phyloP scores from a whole-genome alignment of 2,113 vertebrate genomes.

The Macaca nemestrina region DNA sequence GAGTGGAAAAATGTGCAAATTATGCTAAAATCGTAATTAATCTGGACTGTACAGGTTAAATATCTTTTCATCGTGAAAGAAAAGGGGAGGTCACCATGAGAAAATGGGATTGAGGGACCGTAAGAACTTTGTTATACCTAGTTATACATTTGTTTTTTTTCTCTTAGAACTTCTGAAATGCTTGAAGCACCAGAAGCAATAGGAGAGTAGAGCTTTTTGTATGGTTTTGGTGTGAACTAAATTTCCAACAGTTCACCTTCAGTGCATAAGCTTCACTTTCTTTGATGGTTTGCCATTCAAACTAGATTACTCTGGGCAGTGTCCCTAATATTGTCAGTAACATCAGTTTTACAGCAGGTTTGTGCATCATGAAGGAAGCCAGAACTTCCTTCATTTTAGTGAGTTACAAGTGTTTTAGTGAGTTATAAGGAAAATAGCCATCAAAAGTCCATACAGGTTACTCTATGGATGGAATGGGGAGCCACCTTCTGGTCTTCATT shows the following conservation, averaged over 20 bases:
- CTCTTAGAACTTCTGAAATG: slow-evolving; percentile 20
- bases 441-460: background rate
- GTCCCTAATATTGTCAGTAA: background rate
- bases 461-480: background rate
- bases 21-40: background rate
- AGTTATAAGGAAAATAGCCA: background rate
- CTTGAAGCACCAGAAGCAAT: background rate
- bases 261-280: background rate
- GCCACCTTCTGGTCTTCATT: background rate
- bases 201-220: background rate
- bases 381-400: background rate
- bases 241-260: background rate
- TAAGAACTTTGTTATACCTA: background rate
- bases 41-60: background rate
- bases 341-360: slow-evolving; percentile 4
- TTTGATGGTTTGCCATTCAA: slow-evolving; percentile 11
- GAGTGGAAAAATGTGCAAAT: background rate
- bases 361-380: background rate
- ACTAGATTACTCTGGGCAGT: background rate
- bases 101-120: background rate
- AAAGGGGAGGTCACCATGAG: background rate
- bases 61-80: background rate
- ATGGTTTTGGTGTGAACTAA: background rate
- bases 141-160: background rate
- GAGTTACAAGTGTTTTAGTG: background rate